Evolutionary conservation across 2,888 invertebrate species (phyloP), one percentile per base, ranked within the genome.

Genomic region (Athetis lepigone): DNA sequence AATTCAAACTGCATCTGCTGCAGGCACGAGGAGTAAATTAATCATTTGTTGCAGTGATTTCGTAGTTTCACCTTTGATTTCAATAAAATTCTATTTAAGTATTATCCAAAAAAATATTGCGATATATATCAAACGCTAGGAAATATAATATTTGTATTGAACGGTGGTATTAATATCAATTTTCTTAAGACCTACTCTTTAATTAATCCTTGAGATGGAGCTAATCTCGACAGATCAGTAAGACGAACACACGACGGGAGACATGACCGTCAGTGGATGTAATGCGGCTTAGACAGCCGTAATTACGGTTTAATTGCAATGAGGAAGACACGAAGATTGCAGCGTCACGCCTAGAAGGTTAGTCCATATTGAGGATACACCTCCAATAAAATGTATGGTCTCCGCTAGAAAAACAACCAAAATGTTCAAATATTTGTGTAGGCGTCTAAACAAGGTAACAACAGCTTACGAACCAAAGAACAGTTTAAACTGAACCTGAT

Each of bases 241-340:
- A n/a, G 29, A 43, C 23, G 2, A 19, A 16, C 16, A 45, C 6
- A 43, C 37, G 27, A 29, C 5, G 46, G n/a, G 39, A 21, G 6
- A 29, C 7, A 9, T 42, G 19, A 16, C 33, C 52, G 42, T 21
- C 29, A 52, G 37, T 36, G 37, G n/a, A 37, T 60, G 7, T 49
- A 37, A 65, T 43, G 37, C 13, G 45, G 47, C 27, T 25, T 49
- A 39, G 45, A 33, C 9, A 16, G 29, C 18, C 7, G 47, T 46
- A 63, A 75, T 65, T 43, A 75, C 60, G 19, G 9, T 60, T 46
- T 39, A 50, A 58, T 52, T 47, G 47, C 46, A 54, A 80, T 68
- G 65, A 80, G 80, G 78, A 78, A 78, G 78, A 61, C 29, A 16
- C 45, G 19, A 59, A 37, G 40, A 65, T 58, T 54, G 63, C 59